A percentile compares a stretch with the other conserved stretches of the same genome.
Evolutionary conservation across 2,113 vertebrate genomes (phyloP).

Genomic region (Ammodytes marinus): DNA sequence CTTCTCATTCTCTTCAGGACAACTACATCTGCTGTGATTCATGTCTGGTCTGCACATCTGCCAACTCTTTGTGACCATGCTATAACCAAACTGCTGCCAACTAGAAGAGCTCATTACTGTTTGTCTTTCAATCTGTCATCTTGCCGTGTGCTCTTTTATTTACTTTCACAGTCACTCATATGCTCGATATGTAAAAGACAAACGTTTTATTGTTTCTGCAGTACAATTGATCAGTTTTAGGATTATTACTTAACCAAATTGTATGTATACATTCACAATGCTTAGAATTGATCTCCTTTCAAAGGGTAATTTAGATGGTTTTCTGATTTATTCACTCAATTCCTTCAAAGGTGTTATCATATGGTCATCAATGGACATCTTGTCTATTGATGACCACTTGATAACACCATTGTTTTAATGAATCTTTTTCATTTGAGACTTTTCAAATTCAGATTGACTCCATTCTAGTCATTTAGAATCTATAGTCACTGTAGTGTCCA

Average conservation of each 20-base stretch:
- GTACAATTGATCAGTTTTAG: background rate
- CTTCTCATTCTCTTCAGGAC: constrained; percentile 67
- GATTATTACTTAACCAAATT: too few relatives aligned
- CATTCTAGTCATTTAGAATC: background rate
- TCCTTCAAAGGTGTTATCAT: too few relatives aligned
- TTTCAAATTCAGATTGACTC: background rate
- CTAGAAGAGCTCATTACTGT: constrained; percentile 1
- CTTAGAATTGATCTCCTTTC: too few relatives aligned
- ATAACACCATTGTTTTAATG: too few relatives aligned
- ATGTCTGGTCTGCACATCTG: constrained; percentile 9
- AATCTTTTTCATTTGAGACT: background rate
- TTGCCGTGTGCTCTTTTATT: background rate
- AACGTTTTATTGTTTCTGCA: background rate
- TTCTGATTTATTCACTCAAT: too few relatives aligned
- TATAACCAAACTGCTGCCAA: constrained; percentile 27
- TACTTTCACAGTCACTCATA: too few relatives aligned
- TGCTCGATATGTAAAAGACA: background rate
- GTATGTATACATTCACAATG: too few relatives aligned
- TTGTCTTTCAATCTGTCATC: constrained; percentile 46
- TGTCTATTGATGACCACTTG: too few relatives aligned
- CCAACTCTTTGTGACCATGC: constrained; percentile 1
- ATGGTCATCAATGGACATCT: too few relatives aligned
- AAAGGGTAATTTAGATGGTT: too few relatives aligned
- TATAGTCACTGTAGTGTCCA: background rate
- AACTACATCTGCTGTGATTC: background rate